Conservation (phyloP, 1,140 invertebrate genomes). For the Aphaenogaster floridana region DNA sequence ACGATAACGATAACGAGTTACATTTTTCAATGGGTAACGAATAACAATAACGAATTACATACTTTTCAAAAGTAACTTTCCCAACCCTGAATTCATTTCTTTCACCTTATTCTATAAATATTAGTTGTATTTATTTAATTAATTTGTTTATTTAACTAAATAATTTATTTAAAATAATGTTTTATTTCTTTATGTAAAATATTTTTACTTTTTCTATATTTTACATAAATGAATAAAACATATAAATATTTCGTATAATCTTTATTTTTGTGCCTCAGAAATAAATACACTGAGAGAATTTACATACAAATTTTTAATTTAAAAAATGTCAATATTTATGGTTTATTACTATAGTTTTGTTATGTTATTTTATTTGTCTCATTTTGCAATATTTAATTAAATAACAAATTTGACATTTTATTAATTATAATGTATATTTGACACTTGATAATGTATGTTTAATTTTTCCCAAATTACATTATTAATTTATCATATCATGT, state of each 20-base stretch:
- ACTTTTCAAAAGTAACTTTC: too few species aligned
- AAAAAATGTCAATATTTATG: neutral
- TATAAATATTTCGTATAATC: neutral
- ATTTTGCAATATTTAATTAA: neutral
- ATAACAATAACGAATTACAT: too few species aligned
- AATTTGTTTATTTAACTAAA: neutral
- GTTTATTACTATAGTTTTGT: neutral
- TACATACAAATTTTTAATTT: neutral
- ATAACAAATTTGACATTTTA: neutral
- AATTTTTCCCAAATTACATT: neutral
- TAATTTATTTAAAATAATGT: neutral
- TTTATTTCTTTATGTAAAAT: neutral
- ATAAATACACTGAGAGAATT: neutral
- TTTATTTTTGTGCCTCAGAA: neutral
- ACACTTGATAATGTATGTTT: too few species aligned
- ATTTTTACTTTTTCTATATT: neutral
- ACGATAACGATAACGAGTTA: too few species aligned
- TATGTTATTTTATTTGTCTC: neutral
- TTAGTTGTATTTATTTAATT: neutral
- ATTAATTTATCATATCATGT: slow-evolving; percentile 1
- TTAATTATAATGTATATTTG: too few species aligned
- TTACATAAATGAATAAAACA: neutral
- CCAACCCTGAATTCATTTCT: too few species aligned
- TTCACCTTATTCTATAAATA: neutral
- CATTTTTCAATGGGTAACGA: too few species aligned